Base-by-base conservation (phyloP, 2,113 vertebrate genomes). In the Murina feae region DNA sequence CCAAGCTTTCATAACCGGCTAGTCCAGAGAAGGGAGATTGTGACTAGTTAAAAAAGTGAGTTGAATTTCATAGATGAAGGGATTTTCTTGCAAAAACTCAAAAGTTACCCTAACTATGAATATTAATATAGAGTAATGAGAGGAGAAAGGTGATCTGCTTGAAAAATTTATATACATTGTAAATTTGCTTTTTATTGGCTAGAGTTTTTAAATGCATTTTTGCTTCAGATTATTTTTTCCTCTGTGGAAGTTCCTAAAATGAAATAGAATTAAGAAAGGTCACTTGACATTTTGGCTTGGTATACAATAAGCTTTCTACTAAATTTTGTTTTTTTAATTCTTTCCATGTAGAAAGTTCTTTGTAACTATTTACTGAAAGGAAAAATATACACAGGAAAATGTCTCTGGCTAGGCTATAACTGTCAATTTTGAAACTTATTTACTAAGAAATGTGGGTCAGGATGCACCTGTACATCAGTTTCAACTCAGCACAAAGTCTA, bases 381-480 rank as follows among this genome's bases (percentile, higher is more conserved):
- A 95, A 85, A 37, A 85, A 89, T 28, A 91, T 65, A 68, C 28
- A 18, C 10, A 71, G 78, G 66, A 91, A 91, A 88, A 66, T 84
- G 9, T 37, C 82, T 86, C 85, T 85, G 42, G 16, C 60, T 83
- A 0, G 92, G 21, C 21, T 83, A 2, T 87, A 93, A 95, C 95
- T 94, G 91, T 90, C 69, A 78, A 0, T 69, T 95, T 91, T 94
- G 87, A 96, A 82, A 79, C 21, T 82, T 95, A 83, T 37, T 95
- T 96, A 89, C 85, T 68, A 86, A 83, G 82, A 96, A 94, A 95
- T 93, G 68, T 97, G 82, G 92, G 93, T 93, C 95, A 95, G 95
- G 96, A 96, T 95, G 86, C 92, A 97, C 96, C 93, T 97, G 97
- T 92, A 71, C 35, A 53, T 60, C 86, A 93, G 79, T 91, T 95